These are phyloP conservation scores for Polydesmus complanatus DNA, from an alignment of 2,888 invertebrate species.

Conservation along the genomic window DNA sequence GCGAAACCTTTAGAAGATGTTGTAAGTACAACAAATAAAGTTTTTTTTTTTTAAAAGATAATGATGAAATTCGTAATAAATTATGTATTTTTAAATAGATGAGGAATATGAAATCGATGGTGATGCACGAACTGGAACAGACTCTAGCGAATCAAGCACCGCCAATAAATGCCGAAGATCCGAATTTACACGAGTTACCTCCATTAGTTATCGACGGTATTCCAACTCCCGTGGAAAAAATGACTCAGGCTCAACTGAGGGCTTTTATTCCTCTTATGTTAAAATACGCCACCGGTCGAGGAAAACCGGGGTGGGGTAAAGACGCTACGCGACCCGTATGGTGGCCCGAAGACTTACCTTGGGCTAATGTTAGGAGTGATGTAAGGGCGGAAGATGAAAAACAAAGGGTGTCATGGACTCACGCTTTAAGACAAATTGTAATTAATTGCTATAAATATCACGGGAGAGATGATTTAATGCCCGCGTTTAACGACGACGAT, in stretches of 20 bases:
- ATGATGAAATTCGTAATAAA: background rate
- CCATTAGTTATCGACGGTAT: conserved; percentile 94
- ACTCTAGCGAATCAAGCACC: conserved; percentile 87
- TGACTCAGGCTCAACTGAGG: conserved; percentile 83
- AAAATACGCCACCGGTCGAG: conserved; percentile 89
- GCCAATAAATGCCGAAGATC: conserved; percentile 78
- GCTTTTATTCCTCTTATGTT: conserved; percentile 96
- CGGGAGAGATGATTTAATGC: conserved; percentile 84
- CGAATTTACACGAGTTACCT: conserved; percentile 85
- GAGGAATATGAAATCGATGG: conserved; percentile 71
- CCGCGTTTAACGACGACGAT: conserved; percentile 84
- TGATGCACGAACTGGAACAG: conserved; percentile 88
- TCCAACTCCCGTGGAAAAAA: conserved; percentile 95
- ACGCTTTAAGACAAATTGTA: conserved; percentile 88
- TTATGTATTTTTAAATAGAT: conserved; percentile 34
- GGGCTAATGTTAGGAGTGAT: conserved; percentile 97
- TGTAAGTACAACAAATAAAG: conserved; percentile 34
- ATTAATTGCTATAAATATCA: conserved; percentile 97
- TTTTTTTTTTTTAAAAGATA: background rate
- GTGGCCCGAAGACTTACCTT: conserved; percentile 97
- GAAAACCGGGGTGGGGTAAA: conserved; percentile 95
- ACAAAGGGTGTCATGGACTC: conserved; percentile 97
- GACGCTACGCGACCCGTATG: conserved; percentile 89
- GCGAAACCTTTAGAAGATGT: conserved; percentile 95
- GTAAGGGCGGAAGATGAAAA: conserved; percentile 91